A percentile compares a stretch with the other conserved stretches of the same genome.
Evolutionary conservation across 2,113 vertebrate genomes (phyloP).

Genomic region (Canis aureus): DNA sequence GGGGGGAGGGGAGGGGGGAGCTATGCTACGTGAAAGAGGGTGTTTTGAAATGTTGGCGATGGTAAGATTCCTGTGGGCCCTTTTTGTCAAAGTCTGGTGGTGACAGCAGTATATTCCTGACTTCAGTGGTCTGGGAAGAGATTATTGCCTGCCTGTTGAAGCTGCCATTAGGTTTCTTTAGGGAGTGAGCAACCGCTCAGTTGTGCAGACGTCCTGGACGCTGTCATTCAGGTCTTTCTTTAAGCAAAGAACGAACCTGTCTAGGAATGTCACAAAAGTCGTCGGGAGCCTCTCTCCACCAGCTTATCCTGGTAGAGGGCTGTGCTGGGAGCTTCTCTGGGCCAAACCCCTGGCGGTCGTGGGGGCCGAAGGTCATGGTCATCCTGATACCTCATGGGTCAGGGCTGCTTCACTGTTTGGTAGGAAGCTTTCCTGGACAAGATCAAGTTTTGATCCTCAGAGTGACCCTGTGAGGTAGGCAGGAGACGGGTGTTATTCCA

Average conservation of each 20-base stretch:
- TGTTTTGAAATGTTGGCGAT: conserved; percentile 82
- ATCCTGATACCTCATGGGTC: conserved; percentile 73
- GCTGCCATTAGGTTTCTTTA: conserved; percentile 81
- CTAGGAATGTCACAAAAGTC: conserved; percentile 68
- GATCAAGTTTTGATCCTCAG: conserved; percentile 68
- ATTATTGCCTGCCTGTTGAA: conserved; percentile 86
- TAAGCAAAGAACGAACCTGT: conserved; percentile 68
- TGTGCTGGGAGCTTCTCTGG: conserved; percentile 63
- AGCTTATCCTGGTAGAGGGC: background rate
- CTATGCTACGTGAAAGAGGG: conserved; percentile 81
- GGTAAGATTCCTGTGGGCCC: conserved; percentile 75
- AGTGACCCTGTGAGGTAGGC: conserved; percentile 80
- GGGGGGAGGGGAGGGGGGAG: conserved; percentile 40
- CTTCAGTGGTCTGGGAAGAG: conserved; percentile 81
- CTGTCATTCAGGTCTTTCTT: conserved; percentile 71
- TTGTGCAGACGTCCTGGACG: conserved; percentile 70
- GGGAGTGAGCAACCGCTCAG: conserved; percentile 76
- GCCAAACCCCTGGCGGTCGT: background rate
- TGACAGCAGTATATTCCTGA: conserved; percentile 73
- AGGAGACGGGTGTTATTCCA: conserved; percentile 74
- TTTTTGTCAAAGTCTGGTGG: conserved; percentile 67
- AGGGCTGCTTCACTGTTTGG: conserved; percentile 50
- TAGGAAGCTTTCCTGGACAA: conserved; percentile 57
- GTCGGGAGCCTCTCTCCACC: conserved; percentile 21
- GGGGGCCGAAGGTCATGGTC: conserved; percentile 32